Conservation (phyloP, 1,140 invertebrate genomes). For the Mizuhopecten yessoensis region DNA sequence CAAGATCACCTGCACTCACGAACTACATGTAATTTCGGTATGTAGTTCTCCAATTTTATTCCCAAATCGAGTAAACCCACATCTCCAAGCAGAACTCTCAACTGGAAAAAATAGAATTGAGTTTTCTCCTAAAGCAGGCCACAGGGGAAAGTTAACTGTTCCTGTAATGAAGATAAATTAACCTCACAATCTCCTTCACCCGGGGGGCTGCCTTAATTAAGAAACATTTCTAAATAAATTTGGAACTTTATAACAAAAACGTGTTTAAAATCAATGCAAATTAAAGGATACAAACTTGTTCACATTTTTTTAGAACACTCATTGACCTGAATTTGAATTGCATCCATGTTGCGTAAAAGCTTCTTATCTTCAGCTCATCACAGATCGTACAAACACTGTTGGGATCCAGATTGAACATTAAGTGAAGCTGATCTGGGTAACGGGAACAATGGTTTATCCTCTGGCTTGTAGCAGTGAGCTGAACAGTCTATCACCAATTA, state of each 20-base stretch:
- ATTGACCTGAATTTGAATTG: conserved; percentile 2
- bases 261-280: background rate
- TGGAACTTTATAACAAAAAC: background rate
- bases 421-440: background rate
- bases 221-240: background rate
- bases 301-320: background rate
- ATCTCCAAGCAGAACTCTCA: background rate
- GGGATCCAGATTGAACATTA: background rate
- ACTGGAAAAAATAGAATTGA: background rate
- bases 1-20: background rate
- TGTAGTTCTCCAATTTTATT: background rate
- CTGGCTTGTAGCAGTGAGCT: too few species aligned
- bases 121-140: background rate
- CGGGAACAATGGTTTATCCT: background rate
- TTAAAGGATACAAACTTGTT: background rate
- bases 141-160: background rate
- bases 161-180: background rate
- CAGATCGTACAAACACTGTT: background rate
- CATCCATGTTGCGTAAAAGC: background rate
- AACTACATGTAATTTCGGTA: background rate
- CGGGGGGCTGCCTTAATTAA: background rate
- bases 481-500: too few species aligned
- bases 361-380: background rate
- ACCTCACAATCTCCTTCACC: background rate
- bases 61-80: background rate